Evolutionary conservation across 2,797 vertebrate genomes (phyloP).

Genomic region (Crossoptilon crossoptilon): DNA sequence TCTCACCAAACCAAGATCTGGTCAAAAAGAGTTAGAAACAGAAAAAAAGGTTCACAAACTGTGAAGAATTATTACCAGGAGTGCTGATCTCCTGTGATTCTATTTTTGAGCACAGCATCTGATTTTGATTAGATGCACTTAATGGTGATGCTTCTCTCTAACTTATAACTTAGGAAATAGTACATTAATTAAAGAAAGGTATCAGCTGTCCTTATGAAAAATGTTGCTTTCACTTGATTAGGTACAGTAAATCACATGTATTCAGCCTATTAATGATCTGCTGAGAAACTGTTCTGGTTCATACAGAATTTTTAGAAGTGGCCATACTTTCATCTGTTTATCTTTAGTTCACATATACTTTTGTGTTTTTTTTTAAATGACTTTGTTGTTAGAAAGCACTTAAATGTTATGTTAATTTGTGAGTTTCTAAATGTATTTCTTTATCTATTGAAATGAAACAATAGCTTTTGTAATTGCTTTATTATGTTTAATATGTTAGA

Average conservation of each 20-base stretch:
- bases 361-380: neutral
- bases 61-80: neutral
- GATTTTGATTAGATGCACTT: neutral
- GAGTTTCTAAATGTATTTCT: neutral
- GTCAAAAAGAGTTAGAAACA: neutral
- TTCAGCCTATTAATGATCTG: neutral
- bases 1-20: neutral
- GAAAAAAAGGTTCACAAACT: neutral
- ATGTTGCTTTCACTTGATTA: neutral
- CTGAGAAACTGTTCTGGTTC: neutral
- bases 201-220: neutral
- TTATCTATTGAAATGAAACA: neutral
- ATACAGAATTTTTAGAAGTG: neutral
- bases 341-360: neutral
- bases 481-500: neutral
- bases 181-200: neutral
- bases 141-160: neutral
- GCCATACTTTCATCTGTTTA: neutral
- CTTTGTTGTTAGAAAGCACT: neutral
- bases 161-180: neutral
- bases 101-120: neutral
- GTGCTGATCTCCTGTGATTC: neutral
- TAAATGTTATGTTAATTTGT: neutral
- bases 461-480: neutral
- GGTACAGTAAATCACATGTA: neutral